These are phyloP conservation scores for Heliconius sara DNA, from an alignment of 2,888 invertebrate genomes.

Conservation along the genomic window DNA sequence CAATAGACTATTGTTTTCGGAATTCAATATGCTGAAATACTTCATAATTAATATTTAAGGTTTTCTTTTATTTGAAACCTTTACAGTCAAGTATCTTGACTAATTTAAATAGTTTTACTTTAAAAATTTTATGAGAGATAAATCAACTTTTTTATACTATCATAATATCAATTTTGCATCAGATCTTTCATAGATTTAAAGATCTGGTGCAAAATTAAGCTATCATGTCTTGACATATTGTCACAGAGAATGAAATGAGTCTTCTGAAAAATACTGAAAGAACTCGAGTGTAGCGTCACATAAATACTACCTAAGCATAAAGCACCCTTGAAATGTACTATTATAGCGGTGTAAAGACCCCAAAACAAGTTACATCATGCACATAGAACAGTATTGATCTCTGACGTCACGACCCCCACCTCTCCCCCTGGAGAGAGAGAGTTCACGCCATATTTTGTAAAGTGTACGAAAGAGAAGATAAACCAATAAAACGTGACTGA, in stretches of 20 bases:
- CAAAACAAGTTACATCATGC: slow-evolving; percentile 54
- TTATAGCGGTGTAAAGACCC: slow-evolving; percentile 45
- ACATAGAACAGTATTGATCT: slow-evolving; percentile 53
- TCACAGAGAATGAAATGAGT: too few species aligned
- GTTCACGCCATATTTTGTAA: slow-evolving; percentile 35
- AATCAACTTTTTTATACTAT: too few species aligned
- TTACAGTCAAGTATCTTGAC: not conserved
- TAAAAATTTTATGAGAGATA: not conserved
- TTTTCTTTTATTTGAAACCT: not conserved
- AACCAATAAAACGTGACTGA: slow-evolving; percentile 23
- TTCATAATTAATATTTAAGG: not conserved
- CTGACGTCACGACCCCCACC: slow-evolving; percentile 57
- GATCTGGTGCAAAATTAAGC: not conserved
- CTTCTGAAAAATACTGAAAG: not conserved
- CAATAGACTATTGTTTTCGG: slow-evolving; percentile 10
- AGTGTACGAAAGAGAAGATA: slow-evolving; percentile 27
- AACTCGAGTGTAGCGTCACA: not conserved
- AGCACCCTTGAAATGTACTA: slow-evolving; percentile 50
- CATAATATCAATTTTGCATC: too few species aligned
- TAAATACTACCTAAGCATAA: slow-evolving; percentile 14
- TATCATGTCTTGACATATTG: too few species aligned
- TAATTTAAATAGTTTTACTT: not conserved
- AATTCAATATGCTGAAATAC: slow-evolving; percentile 12
- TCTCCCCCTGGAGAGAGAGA: slow-evolving; percentile 44
- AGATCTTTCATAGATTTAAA: not conserved